Evolutionary conservation across 2,888 invertebrate species (phyloP), one percentile per base, ranked within the genome.

Genomic region (Cancer borealis): DNA sequence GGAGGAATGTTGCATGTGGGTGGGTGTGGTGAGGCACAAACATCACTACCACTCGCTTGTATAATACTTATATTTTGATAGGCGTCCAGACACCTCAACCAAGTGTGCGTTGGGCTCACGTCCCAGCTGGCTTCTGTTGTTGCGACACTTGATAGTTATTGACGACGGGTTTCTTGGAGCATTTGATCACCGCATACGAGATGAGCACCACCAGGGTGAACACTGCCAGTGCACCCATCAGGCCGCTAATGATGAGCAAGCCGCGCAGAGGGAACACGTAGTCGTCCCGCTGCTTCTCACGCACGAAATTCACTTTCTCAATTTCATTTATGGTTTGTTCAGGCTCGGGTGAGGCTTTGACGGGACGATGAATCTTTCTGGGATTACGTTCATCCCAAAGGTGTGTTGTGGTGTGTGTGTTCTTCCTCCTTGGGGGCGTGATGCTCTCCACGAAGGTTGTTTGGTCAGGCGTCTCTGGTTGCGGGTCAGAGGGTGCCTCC

Each of bases 121-220:
- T 84, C 39, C 84, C 84, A 12, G 84, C 79, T 21, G 66, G 21
- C 21, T 49, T 93, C 54, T 95, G 93, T 54, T 95, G 93, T 39
- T 95, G 94, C 4, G 93, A 92, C 12, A 95, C 95, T 91, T 94
- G 94, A 73, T 95, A 95, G 90, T 95, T 95, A 47, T 95, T 95
- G n/a, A 95, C 88, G 49, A 90, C 93, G 12, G 95, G 94, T 46
- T 93, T 93, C 87, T 94, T 95, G 14, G 95, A 92, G 30, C 95
- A 95, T 87, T 95, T 95, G 47, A 95, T 93, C 54, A 95, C 92
- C 17, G 94, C 90, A 49, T 95, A 95, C 12, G 94, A 94, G 46
- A 95, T 94, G 45, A 95, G 93, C 8, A 95, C 94, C n/a, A 95
- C 94, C 0, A 95, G 87, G 2, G 94, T 95, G 79, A 95, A 95